Base-by-base conservation (phyloP, 2,113 vertebrate genomes). In the Leptobrachium ailaonicum region DNA sequence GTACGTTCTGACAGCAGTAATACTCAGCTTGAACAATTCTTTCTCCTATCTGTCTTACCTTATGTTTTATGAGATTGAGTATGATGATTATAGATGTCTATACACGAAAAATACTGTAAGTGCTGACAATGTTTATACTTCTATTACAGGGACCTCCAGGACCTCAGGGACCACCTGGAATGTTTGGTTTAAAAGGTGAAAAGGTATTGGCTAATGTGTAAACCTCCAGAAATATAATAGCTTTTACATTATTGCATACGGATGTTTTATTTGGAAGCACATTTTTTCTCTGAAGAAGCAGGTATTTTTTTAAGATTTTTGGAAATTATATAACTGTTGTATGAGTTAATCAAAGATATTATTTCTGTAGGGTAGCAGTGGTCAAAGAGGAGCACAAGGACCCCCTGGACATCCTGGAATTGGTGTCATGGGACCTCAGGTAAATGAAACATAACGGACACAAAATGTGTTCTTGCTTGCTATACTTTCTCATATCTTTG, bases 81-180 rank as follows among this genome's bases (percentile, higher is more conserved):
- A 32, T 32, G 20, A 32, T 32, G 20, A 32, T 32, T 32, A 32
- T 32, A 32, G 20, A 32, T 32, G 20, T 32, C 20, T 54, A 54
- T 54, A 54, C 50, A 54, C 11, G 50, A 8, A 11, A 54, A 8
- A 11, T 6, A 54, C 6, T 54, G 2, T 54, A 11, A 8, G 11
- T 13, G 13, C 9, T 13, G 56, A 60, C 10, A 41, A 2, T 53
- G 11, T 5, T 0, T 41, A 3, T 45, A 85, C 69, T 50, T 45
- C 0, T 2, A 77, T 77, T 68, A 5, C 76, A 98, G 97, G 96
- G 96, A 13, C 82, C 88, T 6, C 82, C 87, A 0, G 97, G 96
- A 79, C 89, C 92, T 1, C 85, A 62, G 43, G 96, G 97, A 47
- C 92, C 90, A 42, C 83, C 86, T 0, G 92, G 92, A 6, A 71